These are phyloP conservation scores for Corbicula japonica DNA, from an alignment of 2,888 invertebrate species.

Conservation along the genomic window DNA sequence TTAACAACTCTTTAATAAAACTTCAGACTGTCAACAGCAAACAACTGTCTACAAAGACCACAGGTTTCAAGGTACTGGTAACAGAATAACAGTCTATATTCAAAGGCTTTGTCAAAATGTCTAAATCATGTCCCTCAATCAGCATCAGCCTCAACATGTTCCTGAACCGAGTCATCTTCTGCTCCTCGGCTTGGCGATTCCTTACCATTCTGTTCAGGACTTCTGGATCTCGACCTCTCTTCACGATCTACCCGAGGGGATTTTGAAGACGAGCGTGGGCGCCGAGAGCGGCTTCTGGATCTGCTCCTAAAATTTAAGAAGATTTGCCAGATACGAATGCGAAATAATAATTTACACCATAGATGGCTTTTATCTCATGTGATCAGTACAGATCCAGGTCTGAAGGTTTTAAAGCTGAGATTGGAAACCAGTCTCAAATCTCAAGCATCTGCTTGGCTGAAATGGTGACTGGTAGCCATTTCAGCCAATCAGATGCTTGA, in stretches of 20 bases:
- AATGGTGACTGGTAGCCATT: neutral
- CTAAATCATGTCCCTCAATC: too few relatives aligned
- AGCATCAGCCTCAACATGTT: neutral
- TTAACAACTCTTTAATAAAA: too few relatives aligned
- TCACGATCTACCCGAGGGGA: conserved; percentile 45
- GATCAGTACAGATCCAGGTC: neutral
- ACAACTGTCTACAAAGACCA: too few relatives aligned
- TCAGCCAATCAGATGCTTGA: neutral
- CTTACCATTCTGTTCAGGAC: conserved; percentile 19
- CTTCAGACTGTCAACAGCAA: too few relatives aligned
- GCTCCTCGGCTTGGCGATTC: conserved; percentile 16
- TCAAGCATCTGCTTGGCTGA: too few relatives aligned
- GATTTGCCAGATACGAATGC: neutral
- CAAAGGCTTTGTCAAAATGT: too few relatives aligned
- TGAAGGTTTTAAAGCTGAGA: neutral
- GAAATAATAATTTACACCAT: neutral
- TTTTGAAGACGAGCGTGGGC: conserved; percentile 54
- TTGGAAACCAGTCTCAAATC: neutral
- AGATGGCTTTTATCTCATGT: neutral
- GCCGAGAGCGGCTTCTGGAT: conserved; percentile 33
- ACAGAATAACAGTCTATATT: too few relatives aligned
- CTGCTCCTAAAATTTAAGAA: conserved; percentile 23
- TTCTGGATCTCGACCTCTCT: conserved; percentile 18
- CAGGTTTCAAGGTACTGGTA: too few relatives aligned
- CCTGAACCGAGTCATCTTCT: neutral